Percentiles rank a stretch among this genome's conserved stretches.
phyloP scores from a whole-genome alignment of 2,888 invertebrate species.

The Glaucopsyche alexis region DNA sequence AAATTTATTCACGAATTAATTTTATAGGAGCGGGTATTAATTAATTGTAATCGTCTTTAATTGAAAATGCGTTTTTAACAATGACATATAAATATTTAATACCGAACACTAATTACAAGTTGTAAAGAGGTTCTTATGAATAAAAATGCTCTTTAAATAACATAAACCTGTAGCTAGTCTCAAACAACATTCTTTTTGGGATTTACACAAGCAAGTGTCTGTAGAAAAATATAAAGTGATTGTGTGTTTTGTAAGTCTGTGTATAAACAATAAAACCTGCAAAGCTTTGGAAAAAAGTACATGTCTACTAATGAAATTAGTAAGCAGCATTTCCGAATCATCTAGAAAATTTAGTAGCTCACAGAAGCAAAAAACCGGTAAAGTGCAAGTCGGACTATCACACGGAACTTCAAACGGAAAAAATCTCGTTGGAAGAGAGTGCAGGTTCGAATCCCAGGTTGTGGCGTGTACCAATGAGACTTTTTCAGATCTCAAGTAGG shows the following conservation, averaged over 20 bases:
- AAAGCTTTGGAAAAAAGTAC: not conserved
- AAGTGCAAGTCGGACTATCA: too few relatives aligned
- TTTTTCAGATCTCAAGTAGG: too few relatives aligned
- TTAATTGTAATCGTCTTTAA: slow-evolving; percentile 10
- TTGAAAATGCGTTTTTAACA: slow-evolving; percentile 20
- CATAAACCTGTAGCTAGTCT: not conserved
- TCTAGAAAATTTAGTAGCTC: too few relatives aligned
- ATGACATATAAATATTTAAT: slow-evolving; percentile 25
- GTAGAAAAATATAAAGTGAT: not conserved
- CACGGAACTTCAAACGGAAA: too few relatives aligned
- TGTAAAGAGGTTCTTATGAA: slow-evolving; percentile 11
- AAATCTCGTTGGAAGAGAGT: too few relatives aligned
- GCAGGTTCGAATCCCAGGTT: too few relatives aligned
- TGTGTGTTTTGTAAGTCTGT: not conserved
- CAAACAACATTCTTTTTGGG: slow-evolving; percentile 4
- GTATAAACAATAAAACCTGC: not conserved
- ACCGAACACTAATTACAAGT: not conserved
- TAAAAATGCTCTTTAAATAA: slow-evolving; percentile 1
- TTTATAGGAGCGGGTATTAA: not conserved
- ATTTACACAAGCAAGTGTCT: not conserved
- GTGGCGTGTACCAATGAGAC: too few relatives aligned
- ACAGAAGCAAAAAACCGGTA: too few relatives aligned
- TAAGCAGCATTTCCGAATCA: too few relatives aligned
- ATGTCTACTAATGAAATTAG: not conserved
- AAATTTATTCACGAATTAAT: slow-evolving; percentile 16